These are phyloP conservation scores for Plodia interpunctella DNA, from an alignment of 1,140 invertebrate species.

Conservation along the genomic window DNA sequence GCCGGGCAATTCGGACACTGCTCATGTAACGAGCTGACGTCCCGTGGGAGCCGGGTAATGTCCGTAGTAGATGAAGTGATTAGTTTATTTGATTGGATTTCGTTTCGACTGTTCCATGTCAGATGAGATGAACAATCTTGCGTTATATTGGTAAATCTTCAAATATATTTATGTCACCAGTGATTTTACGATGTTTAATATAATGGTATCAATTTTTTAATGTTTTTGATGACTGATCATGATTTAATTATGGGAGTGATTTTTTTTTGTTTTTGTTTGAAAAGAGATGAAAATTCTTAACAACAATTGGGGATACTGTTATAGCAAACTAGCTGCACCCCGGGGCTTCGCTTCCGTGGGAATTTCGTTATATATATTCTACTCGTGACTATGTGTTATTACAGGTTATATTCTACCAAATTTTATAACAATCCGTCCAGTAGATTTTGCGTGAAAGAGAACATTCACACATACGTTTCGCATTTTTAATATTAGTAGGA, in stretches of 20 bases:
- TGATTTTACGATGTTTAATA: too few species aligned
- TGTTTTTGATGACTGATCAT: too few species aligned
- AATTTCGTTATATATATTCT: too few species aligned
- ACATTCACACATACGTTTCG: background rate
- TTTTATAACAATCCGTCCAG: background rate
- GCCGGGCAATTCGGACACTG: background rate
- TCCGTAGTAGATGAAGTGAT: background rate
- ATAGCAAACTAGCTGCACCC: too few species aligned
- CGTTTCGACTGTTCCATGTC: background rate
- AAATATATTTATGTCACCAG: background rate
- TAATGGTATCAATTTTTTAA: too few species aligned
- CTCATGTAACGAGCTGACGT: background rate
- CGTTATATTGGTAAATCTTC: background rate
- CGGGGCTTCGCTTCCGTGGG: too few species aligned
- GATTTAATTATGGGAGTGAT: too few species aligned
- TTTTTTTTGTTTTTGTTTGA: too few species aligned
- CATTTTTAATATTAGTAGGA: too few species aligned
- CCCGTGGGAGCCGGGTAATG: background rate
- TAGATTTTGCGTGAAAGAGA: background rate
- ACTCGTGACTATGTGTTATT: background rate
- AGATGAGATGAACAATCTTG: background rate
- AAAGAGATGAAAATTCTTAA: too few species aligned
- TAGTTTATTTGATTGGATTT: conserved; percentile 2
- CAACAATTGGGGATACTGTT: too few species aligned
- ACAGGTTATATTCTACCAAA: too few species aligned